A percentile compares a stretch with the other conserved stretches of the same genome.
These are phyloP conservation scores for Chrysolina americana DNA, from an alignment of 2,888 invertebrate species.

Conservation along the genomic window DNA sequence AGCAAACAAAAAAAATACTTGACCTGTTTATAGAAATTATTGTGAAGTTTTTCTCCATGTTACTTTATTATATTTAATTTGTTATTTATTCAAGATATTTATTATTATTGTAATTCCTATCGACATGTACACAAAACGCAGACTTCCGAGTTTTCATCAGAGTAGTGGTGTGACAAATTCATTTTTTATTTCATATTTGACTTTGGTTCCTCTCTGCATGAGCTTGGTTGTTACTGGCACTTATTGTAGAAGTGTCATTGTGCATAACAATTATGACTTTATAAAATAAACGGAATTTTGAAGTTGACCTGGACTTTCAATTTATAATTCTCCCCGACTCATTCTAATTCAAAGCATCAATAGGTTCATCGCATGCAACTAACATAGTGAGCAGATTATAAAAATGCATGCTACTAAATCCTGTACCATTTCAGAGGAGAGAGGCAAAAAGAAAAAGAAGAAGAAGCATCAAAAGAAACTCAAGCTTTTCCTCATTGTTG, in stretches of 20 bases:
- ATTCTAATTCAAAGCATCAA: slow-evolving; percentile 28
- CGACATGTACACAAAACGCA: too few species aligned
- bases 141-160: too few species aligned
- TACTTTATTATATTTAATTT: too few species aligned
- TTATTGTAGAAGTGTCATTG: background rate
- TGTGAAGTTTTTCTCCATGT: too few species aligned
- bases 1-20: too few species aligned
- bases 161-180: too few species aligned
- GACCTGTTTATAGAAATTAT: too few species aligned
- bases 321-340: slow-evolving; percentile 9
- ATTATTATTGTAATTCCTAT: too few species aligned
- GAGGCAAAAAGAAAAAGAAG: slow-evolving; percentile 76
- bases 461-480: slow-evolving; percentile 80
- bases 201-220: too few species aligned
- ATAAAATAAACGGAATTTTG: slow-evolving; percentile 3
- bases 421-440: slow-evolving; percentile 56
- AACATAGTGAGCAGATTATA: slow-evolving; percentile 34
- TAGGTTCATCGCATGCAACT: slow-evolving; percentile 50
- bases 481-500: slow-evolving; percentile 78
- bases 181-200: too few species aligned
- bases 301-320: slow-evolving; percentile 8
- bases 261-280: background rate
- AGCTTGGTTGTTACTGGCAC: too few species aligned
- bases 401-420: slow-evolving; percentile 28
- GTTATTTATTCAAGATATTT: too few species aligned